phyloP scores from a whole-genome alignment of 2,888 invertebrate species.

The Colletes collaris region DNA sequence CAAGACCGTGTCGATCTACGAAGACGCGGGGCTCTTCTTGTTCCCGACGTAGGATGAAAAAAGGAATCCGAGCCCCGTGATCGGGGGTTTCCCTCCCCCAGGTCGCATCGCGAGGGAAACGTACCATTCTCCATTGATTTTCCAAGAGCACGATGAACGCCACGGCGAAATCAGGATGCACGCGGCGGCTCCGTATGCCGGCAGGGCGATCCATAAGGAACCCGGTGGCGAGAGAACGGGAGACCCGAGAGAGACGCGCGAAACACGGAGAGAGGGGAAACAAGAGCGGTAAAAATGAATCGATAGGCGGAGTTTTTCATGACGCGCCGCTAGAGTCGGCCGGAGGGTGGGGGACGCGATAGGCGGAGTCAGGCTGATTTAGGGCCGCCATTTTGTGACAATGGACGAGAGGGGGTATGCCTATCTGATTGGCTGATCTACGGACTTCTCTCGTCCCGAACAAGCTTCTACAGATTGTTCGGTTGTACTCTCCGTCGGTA shows the following conservation, averaged over 20 bases:
- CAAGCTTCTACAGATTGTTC: conserved; percentile 83
- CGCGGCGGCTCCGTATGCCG: conserved; percentile 27
- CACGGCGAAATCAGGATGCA: conserved; percentile 27
- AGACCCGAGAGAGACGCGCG: conserved; percentile 5
- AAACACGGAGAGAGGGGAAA: conserved; percentile 63
- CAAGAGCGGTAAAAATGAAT: conserved; percentile 82
- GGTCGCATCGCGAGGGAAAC: not conserved
- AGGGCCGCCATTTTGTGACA: conserved; percentile 83
- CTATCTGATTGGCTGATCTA: conserved; percentile 83
- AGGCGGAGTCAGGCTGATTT: conserved; percentile 83
- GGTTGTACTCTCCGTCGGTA: conserved; percentile 79
- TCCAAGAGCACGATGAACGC: conserved; percentile 18
- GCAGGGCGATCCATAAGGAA: conserved; percentile 36
- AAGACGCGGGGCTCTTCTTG: too few relatives aligned
- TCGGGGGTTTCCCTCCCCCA: too few relatives aligned
- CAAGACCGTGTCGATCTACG: too few relatives aligned
- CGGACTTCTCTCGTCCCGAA: conserved; percentile 82
- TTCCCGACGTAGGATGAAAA: too few relatives aligned
- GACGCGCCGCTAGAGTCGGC: conserved; percentile 77
- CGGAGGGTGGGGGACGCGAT: conserved; percentile 71
- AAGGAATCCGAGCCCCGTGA: too few relatives aligned
- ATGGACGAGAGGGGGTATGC: conserved; percentile 80
- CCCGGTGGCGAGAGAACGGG: conserved; percentile 11
- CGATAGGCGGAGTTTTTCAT: conserved; percentile 83
- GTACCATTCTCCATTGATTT: conserved; percentile 35